These are phyloP conservation scores for Holothuria scabra DNA, from an alignment of 53 echinoderm and acorn worm species.

Conservation along the genomic window DNA sequence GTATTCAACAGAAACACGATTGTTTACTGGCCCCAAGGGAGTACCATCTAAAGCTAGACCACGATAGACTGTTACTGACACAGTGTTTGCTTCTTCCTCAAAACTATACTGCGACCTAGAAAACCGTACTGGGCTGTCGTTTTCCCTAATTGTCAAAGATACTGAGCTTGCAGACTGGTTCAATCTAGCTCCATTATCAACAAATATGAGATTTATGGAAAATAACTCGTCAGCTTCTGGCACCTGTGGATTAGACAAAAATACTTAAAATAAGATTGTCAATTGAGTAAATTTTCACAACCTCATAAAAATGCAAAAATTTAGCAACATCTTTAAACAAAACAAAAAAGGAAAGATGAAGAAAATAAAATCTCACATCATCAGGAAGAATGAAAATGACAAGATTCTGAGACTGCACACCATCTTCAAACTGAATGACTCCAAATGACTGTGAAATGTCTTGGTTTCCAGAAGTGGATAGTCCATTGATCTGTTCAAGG, in stretches of 20 bases:
- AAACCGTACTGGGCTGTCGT: slow-evolving; percentile 93
- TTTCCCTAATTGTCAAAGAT: slow-evolving; percentile 67
- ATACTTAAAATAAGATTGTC: too few relatives aligned
- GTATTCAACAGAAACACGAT: slow-evolving; percentile 79
- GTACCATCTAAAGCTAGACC: slow-evolving; percentile 73
- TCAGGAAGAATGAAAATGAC: slow-evolving; percentile 63
- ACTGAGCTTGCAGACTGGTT: slow-evolving; percentile 61
- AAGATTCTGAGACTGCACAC: slow-evolving; percentile 24
- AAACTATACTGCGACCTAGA: slow-evolving; percentile 76
- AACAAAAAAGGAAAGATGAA: not conserved
- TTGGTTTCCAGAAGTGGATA: slow-evolving; percentile 56
- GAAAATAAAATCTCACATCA: slow-evolving; percentile 46
- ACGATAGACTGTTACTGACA: slow-evolving; percentile 66
- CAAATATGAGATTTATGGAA: slow-evolving; percentile 67
- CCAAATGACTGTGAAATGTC: slow-evolving; percentile 73
- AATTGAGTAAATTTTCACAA: too few relatives aligned
- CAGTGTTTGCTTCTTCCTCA: slow-evolving; percentile 75
- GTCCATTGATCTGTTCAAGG: too few relatives aligned
- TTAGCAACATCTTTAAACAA: too few relatives aligned
- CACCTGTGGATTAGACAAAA: slow-evolving; percentile 49
- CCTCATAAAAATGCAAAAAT: too few relatives aligned
- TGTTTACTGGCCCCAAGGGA: slow-evolving; percentile 70
- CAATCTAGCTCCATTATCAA: slow-evolving; percentile 66
- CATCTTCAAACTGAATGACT: slow-evolving; percentile 58
- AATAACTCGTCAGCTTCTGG: slow-evolving; percentile 94